Evolutionary conservation across 2,888 invertebrate species (phyloP).

Genomic region (Ochropleura plecta): DNA sequence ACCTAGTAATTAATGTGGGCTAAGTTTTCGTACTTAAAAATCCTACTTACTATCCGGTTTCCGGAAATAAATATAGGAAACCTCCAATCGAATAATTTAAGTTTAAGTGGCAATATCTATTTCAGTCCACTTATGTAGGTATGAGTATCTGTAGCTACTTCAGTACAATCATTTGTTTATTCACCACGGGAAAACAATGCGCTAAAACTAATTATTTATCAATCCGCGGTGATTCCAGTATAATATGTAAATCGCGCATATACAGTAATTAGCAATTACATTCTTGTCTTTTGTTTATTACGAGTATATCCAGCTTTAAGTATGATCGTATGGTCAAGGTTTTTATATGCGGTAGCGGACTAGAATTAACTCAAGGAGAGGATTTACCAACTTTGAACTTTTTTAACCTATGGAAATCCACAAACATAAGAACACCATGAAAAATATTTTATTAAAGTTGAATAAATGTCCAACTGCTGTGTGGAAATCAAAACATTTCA

Average conservation of each 20-base stretch:
- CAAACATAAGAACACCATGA: no score
- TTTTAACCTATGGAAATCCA: no score
- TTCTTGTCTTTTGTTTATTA: not conserved
- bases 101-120: not conserved
- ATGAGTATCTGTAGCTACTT: not conserved
- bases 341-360: not conserved
- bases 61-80: not conserved
- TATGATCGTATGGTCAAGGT: not conserved
- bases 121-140: not conserved
- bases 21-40: not conserved
- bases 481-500: no score
- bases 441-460: no score
- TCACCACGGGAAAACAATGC: not conserved
- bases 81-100: no score
- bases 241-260: not conserved
- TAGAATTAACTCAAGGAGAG: not conserved
- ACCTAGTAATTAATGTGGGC: not conserved
- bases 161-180: not conserved
- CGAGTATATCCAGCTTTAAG: not conserved
- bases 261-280: not conserved
- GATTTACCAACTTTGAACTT: no score
- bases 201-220: not conserved
- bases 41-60: not conserved
- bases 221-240: no score
- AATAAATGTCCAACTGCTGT: no score